Evolutionary conservation across 2,113 vertebrate species (phyloP).

Genomic region (Lamprologus callipterus): DNA sequence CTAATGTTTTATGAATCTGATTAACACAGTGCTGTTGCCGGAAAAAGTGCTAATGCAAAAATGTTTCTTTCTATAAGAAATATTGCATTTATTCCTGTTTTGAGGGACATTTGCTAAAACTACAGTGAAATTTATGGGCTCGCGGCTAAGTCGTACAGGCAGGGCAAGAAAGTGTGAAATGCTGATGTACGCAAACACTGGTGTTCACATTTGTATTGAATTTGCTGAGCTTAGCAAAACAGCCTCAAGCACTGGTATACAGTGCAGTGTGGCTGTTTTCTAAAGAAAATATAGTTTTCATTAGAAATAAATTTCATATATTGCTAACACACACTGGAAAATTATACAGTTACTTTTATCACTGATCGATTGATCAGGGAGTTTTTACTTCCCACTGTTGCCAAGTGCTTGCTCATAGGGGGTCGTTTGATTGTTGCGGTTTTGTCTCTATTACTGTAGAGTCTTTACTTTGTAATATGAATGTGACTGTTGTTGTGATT

Average conservation of each 20-base stretch:
- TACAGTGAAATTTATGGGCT: background rate
- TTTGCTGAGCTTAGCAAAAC: background rate
- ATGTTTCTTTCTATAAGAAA: background rate
- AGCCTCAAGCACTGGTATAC: background rate
- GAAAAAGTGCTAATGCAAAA: background rate
- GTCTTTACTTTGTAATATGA: background rate
- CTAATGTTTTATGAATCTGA: background rate
- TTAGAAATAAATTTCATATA: background rate
- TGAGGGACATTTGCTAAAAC: background rate
- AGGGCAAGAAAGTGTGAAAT: background rate
- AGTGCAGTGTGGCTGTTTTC: rapidly evolving
- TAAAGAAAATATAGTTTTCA: background rate
- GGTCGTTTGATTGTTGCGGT: background rate
- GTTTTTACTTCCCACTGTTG: background rate
- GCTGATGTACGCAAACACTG: background rate
- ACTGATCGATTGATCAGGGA: background rate
- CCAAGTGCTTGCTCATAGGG: background rate
- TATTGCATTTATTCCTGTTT: background rate
- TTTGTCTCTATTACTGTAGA: background rate
- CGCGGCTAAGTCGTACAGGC: background rate
- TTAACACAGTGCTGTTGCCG: background rate
- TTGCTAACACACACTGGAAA: background rate
- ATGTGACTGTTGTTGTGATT: background rate
- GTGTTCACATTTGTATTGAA: background rate
- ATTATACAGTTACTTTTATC: background rate